Conservation (phyloP, 2,888 invertebrate genomes). For the Lithophane semibrunnea region DNA sequence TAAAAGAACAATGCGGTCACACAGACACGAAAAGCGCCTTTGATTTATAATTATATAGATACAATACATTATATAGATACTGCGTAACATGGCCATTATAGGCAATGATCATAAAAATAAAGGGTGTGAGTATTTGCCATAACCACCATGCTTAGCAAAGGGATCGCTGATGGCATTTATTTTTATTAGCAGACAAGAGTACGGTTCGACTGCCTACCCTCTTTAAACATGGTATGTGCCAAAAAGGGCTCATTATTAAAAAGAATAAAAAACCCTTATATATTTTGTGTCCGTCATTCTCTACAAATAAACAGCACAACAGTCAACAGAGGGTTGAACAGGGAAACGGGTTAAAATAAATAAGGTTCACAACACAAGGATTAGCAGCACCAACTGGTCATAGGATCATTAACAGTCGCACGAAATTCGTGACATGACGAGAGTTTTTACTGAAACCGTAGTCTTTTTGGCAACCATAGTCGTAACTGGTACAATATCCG, state of each 20-base stretch:
- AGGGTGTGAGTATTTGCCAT: neutral
- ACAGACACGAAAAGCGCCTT: too few relatives aligned
- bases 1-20: too few relatives aligned
- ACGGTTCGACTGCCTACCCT: neutral
- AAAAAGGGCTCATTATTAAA: neutral
- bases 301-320: conserved; percentile 30
- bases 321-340: conserved; percentile 15
- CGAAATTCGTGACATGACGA: neutral
- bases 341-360: conserved; percentile 2
- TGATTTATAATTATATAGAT: too few relatives aligned
- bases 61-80: too few relatives aligned
- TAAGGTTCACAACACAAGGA: neutral
- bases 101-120: conserved; percentile 14
- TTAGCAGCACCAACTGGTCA: neutral
- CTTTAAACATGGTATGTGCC: neutral
- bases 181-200: conserved; percentile 17
- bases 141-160: neutral
- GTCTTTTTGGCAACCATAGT: neutral
- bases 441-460: neutral
- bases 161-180: conserved; percentile 3
- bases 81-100: neutral
- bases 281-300: conserved; percentile 22
- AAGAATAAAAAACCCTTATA: neutral
- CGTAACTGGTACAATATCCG: neutral
- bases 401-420: neutral